Conservation (phyloP, 2,113 vertebrate species). For the Hyperoodon ampullatus region DNA sequence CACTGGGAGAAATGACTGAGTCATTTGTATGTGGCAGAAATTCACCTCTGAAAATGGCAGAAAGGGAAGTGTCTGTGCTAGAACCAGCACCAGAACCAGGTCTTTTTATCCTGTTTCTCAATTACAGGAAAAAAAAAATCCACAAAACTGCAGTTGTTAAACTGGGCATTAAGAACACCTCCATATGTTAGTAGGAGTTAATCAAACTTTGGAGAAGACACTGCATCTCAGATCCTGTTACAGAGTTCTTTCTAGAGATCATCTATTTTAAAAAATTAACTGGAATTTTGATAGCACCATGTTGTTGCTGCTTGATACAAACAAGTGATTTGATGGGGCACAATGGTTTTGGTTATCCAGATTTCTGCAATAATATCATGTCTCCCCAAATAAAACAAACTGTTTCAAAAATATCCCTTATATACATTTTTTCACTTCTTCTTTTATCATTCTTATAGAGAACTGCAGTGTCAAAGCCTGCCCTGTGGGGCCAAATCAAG, state of each 20-base stretch:
- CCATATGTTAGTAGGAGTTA: background rate
- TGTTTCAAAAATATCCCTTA: background rate
- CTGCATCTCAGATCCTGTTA: background rate
- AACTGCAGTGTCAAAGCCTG: conserved; percentile 10
- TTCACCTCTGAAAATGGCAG: background rate
- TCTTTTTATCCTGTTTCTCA: background rate
- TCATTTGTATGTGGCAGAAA: conserved; percentile 20
- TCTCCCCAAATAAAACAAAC: conserved; percentile 30
- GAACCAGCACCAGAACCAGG: background rate
- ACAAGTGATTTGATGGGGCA: background rate
- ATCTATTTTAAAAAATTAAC: background rate
- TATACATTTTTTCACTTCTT: conserved; percentile 25
- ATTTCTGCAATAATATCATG: background rate
- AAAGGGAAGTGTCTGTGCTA: background rate
- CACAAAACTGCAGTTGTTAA: background rate
- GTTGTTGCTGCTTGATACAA: background rate
- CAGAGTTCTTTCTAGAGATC: background rate
- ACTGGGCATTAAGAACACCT: background rate
- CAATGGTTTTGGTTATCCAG: background rate
- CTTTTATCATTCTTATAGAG: background rate
- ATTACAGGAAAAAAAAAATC: background rate
- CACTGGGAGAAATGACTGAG: background rate
- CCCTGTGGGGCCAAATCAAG: background rate
- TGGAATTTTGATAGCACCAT: background rate
- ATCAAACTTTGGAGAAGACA: background rate